Evolutionary conservation across 2,113 vertebrate species (phyloP).

Genomic region (Stigmatopora nigra): DNA sequence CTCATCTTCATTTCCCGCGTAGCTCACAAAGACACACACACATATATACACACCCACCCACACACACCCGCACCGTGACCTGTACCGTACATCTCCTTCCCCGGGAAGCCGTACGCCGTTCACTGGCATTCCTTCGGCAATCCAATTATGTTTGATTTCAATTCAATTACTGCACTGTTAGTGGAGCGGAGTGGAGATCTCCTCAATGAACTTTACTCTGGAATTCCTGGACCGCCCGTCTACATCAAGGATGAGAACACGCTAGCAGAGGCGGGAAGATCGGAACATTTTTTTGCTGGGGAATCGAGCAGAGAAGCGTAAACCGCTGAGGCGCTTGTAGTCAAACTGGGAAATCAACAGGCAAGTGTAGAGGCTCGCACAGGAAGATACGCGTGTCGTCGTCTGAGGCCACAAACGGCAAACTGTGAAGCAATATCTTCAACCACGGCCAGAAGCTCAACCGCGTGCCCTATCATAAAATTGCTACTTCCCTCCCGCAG

Average conservation of each 20-base stretch:
- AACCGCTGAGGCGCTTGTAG: slow-evolving; percentile 23
- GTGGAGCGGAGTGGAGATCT: slow-evolving; percentile 50
- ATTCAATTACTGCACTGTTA: slow-evolving; percentile 59
- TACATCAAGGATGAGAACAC: slow-evolving; percentile 37
- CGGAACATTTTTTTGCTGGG: slow-evolving; percentile 27
- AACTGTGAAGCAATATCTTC: slow-evolving; percentile 58
- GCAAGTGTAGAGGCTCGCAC: slow-evolving; percentile 46
- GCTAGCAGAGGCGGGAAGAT: slow-evolving; percentile 16
- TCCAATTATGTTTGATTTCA: slow-evolving; percentile 66
- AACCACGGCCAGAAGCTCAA: slow-evolving; percentile 8
- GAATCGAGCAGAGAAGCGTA: slow-evolving; percentile 32
- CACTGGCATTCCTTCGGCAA: slow-evolving; percentile 59
- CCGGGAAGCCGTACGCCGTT: slow-evolving; percentile 47
- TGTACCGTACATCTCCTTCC: slow-evolving; percentile 37
- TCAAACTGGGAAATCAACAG: slow-evolving; percentile 46
- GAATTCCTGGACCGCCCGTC: slow-evolving; percentile 59
- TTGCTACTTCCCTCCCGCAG: slow-evolving; percentile 32
- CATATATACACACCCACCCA: slow-evolving; percentile 17
- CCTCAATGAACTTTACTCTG: slow-evolving; percentile 60
- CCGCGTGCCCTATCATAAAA: slow-evolving; percentile 35
- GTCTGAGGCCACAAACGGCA: slow-evolving; percentile 54
- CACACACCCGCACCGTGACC: slow-evolving; percentile 17
- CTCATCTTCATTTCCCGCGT: slow-evolving; percentile 27
- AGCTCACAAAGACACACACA: slow-evolving; percentile 23
- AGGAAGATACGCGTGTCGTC: slow-evolving; percentile 64